These are phyloP conservation scores for Batillaria attramentaria DNA, from an alignment of 1,140 invertebrate species.

Conservation along the genomic window DNA sequence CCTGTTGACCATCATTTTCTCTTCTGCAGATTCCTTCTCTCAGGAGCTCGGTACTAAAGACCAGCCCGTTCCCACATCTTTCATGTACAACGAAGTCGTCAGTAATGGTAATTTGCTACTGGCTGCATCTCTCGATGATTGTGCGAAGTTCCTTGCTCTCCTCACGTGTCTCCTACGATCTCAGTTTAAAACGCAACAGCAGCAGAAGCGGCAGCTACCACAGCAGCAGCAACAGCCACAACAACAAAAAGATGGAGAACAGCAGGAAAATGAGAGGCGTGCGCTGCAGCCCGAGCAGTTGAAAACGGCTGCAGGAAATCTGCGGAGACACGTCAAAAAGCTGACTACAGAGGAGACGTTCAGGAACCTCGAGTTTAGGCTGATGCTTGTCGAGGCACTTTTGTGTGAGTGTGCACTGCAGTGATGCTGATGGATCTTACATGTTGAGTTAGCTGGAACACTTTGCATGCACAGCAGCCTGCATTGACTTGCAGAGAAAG, in stretches of 20 bases:
- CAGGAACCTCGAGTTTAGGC: neutral
- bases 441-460: neutral
- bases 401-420: slow-evolving; percentile 15
- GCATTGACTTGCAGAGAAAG: neutral
- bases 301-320: neutral
- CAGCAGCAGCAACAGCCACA: neutral
- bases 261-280: neutral
- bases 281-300: neutral
- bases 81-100: slow-evolving; percentile 24
- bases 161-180: slow-evolving; percentile 11
- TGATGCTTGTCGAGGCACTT: slow-evolving; percentile 9
- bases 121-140: slow-evolving; percentile 5
- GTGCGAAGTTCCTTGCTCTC: slow-evolving; percentile 4
- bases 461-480: neutral
- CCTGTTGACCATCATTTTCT: neutral
- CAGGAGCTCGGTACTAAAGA: neutral
- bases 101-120: neutral
- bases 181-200: neutral
- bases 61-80: slow-evolving; percentile 13
- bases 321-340: slow-evolving; percentile 20
- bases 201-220: slow-evolving; percentile 7
- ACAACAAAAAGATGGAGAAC: no score
- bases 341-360: slow-evolving; percentile 23
- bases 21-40: slow-evolving; percentile 22
- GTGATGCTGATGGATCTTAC: no score